These are phyloP conservation scores for Channallabes apus DNA, from an alignment of 2,797 vertebrate species.

Conservation along the genomic window DNA sequence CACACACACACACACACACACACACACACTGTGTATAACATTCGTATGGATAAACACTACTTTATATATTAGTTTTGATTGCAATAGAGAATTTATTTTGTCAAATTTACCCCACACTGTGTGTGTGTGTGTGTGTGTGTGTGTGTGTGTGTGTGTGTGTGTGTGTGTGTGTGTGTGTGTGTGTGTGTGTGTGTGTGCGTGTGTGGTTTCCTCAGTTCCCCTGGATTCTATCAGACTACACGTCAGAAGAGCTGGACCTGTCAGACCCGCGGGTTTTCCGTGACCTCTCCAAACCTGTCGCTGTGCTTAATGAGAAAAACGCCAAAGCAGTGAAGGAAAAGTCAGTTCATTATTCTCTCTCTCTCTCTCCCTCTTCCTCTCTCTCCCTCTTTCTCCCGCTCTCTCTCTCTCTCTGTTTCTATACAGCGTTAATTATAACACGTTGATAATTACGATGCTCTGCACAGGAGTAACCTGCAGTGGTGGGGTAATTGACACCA, in stretches of 20 bases:
- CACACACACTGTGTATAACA: not conserved
- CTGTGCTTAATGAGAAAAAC: conserved; percentile 91
- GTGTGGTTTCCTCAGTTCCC: conserved; percentile 79
- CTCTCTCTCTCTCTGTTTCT: not conserved
- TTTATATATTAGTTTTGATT: not conserved
- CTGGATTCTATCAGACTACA: conserved; percentile 93
- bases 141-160: conserved; percentile 6
- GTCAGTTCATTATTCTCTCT: conserved; percentile 66
- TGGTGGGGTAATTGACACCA: no score
- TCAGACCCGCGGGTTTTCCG: conserved; percentile 88
- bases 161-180: no score
- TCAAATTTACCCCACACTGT: not conserved
- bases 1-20: not conserved
- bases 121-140: not conserved
- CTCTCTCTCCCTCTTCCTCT: no score
- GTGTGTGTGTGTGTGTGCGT: no score
- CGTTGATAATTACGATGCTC: no score
- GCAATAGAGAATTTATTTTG: not conserved
- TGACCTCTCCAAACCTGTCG: conserved; percentile 93
- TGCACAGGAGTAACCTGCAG: no score
- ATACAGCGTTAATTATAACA: no score
- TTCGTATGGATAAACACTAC: not conserved
- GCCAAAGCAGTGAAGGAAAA: conserved; percentile 89
- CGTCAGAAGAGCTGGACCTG: conserved; percentile 90
- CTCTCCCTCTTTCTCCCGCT: no score